Evolutionary conservation across 2,113 vertebrate species (phyloP).

Genomic region (Sisor rabdophorus): DNA sequence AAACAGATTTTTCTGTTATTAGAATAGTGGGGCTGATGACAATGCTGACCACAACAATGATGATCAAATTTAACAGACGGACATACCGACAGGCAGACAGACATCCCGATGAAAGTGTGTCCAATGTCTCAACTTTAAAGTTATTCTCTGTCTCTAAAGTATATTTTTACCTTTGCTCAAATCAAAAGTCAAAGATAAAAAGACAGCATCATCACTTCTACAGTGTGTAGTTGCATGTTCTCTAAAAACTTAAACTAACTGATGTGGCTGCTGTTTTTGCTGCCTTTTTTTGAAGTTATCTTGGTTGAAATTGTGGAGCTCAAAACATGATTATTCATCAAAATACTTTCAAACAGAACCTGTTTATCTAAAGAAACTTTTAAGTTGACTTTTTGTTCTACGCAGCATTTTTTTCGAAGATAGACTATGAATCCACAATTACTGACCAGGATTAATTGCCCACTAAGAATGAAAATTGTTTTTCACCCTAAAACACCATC

Average conservation of each 20-base stretch:
- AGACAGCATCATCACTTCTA: background rate
- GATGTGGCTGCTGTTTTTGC: background rate
- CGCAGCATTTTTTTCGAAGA: background rate
- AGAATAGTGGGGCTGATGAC: background rate
- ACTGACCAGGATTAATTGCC: background rate
- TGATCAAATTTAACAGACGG: background rate
- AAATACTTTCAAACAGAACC: too few relatives aligned
- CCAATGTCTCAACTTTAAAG: background rate
- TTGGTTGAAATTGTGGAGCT: background rate
- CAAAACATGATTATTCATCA: too few relatives aligned
- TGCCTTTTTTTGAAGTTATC: slow-evolving; percentile 1
- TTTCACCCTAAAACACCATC: background rate
- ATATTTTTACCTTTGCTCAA: background rate
- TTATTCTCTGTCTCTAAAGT: background rate
- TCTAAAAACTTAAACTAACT: background rate
- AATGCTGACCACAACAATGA: background rate
- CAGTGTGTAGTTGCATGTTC: background rate
- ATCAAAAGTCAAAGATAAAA: slow-evolving; percentile 21
- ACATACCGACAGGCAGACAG: background rate
- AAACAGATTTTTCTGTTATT: background rate
- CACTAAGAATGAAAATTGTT: background rate
- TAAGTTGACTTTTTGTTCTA: background rate
- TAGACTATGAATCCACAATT: background rate
- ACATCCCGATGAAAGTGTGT: slow-evolving; percentile 1
- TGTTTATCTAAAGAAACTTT: too few relatives aligned